Conservation (phyloP, 2,888 invertebrate species). For the Icerya purchasi region DNA sequence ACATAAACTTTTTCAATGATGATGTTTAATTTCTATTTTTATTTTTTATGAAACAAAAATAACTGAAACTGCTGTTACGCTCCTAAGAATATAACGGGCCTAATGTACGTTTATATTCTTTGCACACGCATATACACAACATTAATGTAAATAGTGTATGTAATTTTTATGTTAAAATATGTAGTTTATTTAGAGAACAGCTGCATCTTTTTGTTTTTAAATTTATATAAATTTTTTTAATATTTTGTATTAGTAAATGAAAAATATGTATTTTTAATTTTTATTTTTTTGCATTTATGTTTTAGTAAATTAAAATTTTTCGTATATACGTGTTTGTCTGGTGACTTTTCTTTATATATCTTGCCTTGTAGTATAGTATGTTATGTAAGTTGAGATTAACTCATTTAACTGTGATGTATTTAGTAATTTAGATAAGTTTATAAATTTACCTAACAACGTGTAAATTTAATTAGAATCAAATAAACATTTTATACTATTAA, state of each 20-base stretch:
- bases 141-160: too few species aligned
- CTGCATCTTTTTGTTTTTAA: slow-evolving; percentile 6
- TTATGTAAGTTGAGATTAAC: slow-evolving; percentile 13
- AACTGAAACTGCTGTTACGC: too few species aligned
- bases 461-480: slow-evolving; percentile 13
- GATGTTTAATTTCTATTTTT: too few species aligned
- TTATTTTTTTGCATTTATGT: slow-evolving; percentile 5
- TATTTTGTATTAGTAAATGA: background rate
- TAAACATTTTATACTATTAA: slow-evolving; percentile 12
- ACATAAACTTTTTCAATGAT: too few species aligned
- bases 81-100: too few species aligned
- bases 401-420: slow-evolving; percentile 14
- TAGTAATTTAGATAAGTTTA: slow-evolving; percentile 8
- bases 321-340: background rate
- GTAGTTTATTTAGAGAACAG: background rate
- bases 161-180: too few species aligned
- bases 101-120: too few species aligned
- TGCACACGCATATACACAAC: too few species aligned
- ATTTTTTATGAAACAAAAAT: too few species aligned
- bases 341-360: too few species aligned
- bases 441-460: slow-evolving; percentile 8
- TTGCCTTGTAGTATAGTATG: slow-evolving; percentile 12
- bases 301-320: too few species aligned
- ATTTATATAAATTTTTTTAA: slow-evolving; percentile 3
- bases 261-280: slow-evolving; percentile 3